Evolutionary conservation across 2,888 invertebrate genomes (phyloP).

Genomic region (Pomacea canaliculata): DNA sequence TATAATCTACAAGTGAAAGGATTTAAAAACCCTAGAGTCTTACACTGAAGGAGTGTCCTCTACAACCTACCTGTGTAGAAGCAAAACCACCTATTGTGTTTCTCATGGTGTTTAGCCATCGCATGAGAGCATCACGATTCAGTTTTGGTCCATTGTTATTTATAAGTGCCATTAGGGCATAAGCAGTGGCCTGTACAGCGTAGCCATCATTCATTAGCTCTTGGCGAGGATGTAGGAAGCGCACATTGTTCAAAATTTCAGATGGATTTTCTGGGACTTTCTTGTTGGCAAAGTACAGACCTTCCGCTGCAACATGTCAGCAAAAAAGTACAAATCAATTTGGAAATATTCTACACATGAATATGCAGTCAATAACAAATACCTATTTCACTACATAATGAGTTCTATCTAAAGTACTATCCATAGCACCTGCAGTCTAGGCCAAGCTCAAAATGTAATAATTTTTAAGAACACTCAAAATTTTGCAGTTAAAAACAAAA

Average conservation of each 20-base stretch:
- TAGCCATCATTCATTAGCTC: slow-evolving; percentile 85
- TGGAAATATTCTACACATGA: no score
- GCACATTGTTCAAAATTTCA: slow-evolving; percentile 69
- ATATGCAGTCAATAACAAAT: no score
- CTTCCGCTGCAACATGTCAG: slow-evolving; percentile 24
- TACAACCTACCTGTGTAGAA: slow-evolving; percentile 59
- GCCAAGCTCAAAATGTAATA: no score
- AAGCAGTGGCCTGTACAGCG: slow-evolving; percentile 93
- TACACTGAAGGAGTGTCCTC: no score
- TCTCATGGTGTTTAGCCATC: slow-evolving; percentile 67
- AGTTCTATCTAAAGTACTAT: no score
- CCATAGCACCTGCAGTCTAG: no score
- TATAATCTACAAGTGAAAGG: no score
- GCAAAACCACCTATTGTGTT: slow-evolving; percentile 66
- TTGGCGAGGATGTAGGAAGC: slow-evolving; percentile 87
- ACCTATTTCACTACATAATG: no score
- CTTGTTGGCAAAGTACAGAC: slow-evolving; percentile 62
- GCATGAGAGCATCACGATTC: slow-evolving; percentile 62
- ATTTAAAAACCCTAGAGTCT: no score
- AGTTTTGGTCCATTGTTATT: slow-evolving; percentile 47
- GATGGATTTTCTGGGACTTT: slow-evolving; percentile 60
- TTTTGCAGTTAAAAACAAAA: no score
- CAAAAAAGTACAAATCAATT: background rate
- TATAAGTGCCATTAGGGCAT: slow-evolving; percentile 86
- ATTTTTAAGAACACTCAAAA: no score